A percentile compares a stretch with the other conserved stretches of the same genome.
phyloP scores from a whole-genome alignment of 2,888 invertebrate genomes.

The Ophonus ardosiacus region DNA sequence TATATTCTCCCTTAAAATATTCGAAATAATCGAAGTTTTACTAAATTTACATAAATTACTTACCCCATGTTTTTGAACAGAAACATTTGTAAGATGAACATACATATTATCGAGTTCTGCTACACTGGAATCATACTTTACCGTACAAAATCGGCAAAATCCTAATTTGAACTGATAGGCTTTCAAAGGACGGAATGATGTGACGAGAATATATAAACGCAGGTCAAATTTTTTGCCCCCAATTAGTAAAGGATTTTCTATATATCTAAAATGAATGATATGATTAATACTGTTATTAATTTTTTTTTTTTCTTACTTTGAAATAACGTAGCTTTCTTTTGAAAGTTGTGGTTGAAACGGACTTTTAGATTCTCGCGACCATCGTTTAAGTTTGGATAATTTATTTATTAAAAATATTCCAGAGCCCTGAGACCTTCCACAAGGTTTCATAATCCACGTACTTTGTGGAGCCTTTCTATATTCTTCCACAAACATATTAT shows the following conservation, averaged over 20 bases:
- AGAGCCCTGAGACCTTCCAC: slow-evolving; percentile 95
- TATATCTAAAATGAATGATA: slow-evolving; percentile 80
- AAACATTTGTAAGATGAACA: slow-evolving; percentile 96
- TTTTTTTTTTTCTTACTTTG: slow-evolving; percentile 84
- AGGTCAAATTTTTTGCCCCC: slow-evolving; percentile 98
- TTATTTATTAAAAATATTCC: slow-evolving; percentile 98
- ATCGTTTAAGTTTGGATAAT: slow-evolving; percentile 93
- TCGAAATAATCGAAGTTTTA: background rate
- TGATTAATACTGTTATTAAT: background rate
- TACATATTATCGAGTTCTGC: slow-evolving; percentile 95
- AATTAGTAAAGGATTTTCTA: slow-evolving; percentile 95
- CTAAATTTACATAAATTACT: slow-evolving; percentile 70
- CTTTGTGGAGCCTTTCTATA: slow-evolving; percentile 95
- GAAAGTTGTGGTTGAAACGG: slow-evolving; percentile 90
- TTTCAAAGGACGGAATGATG: slow-evolving; percentile 94
- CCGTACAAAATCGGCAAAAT: slow-evolving; percentile 97
- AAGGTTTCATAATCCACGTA: slow-evolving; percentile 99
- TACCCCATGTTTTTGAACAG: slow-evolving; percentile 97
- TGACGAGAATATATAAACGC: slow-evolving; percentile 93
- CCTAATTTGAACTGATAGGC: slow-evolving; percentile 95
- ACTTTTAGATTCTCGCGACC: slow-evolving; percentile 92
- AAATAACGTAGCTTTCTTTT: slow-evolving; percentile 96
- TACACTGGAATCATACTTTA: slow-evolving; percentile 94
- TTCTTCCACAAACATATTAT: slow-evolving; percentile 98
- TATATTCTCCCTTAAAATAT: slow-evolving; percentile 88